These are phyloP conservation scores for Drosophila mojavensis DNA, from an alignment of 1,140 invertebrate species.

Conservation along the genomic window DNA sequence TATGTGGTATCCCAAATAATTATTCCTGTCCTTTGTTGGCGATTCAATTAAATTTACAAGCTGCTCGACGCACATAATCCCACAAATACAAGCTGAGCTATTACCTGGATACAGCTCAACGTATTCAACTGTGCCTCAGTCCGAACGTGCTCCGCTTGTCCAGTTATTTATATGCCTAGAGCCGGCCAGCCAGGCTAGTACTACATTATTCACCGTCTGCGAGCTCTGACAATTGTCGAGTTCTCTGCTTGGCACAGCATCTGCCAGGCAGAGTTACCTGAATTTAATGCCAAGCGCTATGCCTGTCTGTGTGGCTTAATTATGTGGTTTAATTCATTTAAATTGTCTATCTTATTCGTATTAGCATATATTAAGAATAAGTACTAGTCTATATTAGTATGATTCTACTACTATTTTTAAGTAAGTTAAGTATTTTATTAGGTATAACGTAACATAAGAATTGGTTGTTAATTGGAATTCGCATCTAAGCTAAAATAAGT, in stretches of 20 bases:
- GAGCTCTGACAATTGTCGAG: constrained; percentile 1
- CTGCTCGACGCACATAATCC: neutral
- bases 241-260: neutral
- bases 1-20: neutral
- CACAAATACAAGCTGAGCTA: neutral
- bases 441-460: too few relatives aligned
- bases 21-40: constrained; percentile 4
- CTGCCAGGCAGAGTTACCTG: neutral
- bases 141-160: neutral
- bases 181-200: neutral
- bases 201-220: constrained; percentile 14
- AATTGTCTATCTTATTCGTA: too few relatives aligned
- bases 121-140: neutral
- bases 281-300: constrained; percentile 9
- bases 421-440: too few relatives aligned
- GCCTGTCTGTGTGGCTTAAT: neutral
- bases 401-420: too few relatives aligned
- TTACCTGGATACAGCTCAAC: neutral
- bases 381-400: too few relatives aligned
- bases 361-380: neutral
- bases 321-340: too few relatives aligned
- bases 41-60: constrained; percentile 10
- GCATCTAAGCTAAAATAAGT: too few relatives aligned
- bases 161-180: constrained; percentile 9
- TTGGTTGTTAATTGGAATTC: too few relatives aligned